These are phyloP conservation scores for Dicrostonyx torquatus DNA, from an alignment of 2,797 vertebrate species.

Conservation along the genomic window DNA sequence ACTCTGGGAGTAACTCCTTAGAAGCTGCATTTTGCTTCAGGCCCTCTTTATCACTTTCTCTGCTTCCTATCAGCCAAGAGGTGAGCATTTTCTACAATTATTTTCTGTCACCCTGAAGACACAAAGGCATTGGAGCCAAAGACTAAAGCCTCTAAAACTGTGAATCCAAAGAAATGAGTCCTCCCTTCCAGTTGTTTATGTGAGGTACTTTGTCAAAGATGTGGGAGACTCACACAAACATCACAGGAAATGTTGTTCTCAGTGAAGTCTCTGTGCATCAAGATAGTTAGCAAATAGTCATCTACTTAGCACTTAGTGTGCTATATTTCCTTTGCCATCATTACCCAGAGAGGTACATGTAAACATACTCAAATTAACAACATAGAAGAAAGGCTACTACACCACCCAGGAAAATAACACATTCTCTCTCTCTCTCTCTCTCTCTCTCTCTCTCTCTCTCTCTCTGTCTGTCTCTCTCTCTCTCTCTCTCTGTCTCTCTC, in stretches of 20 bases:
- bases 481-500: too few species aligned
- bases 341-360: constrained; percentile 78
- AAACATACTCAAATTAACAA: constrained; percentile 82
- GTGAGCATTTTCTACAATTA: not conserved
- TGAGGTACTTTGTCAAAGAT: not conserved
- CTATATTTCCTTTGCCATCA: constrained; percentile 60
- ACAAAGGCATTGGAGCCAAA: not conserved
- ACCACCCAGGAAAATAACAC: not conserved
- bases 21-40: not conserved
- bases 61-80: not conserved
- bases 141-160: not conserved
- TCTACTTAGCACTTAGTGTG: constrained; percentile 17
- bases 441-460: too few species aligned
- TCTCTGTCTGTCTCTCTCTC: too few species aligned
- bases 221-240: too few species aligned
- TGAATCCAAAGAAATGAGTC: not conserved
- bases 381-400: constrained; percentile 1
- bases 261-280: not conserved
- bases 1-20: too few species aligned
- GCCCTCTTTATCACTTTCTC: not conserved
- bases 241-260: not conserved
- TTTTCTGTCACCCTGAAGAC: not conserved
- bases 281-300: constrained; percentile 2
- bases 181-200: not conserved
- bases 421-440: too few species aligned